Percentiles rank a stretch among this genome's conserved stretches.
These are phyloP conservation scores for Cyanoderma ruficeps DNA, from an alignment of 2,113 vertebrate species.

Conservation along the genomic window DNA sequence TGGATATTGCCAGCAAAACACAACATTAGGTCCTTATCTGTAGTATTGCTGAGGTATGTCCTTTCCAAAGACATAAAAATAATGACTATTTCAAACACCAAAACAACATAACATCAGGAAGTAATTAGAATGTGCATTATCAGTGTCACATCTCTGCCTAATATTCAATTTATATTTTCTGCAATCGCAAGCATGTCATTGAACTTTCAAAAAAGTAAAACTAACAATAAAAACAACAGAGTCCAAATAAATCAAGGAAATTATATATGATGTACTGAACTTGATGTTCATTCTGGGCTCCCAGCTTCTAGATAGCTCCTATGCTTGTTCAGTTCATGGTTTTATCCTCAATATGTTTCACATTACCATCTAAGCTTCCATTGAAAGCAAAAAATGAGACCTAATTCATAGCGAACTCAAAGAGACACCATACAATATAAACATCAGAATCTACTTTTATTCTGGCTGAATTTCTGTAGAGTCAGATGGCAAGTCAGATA, in stretches of 20 bases:
- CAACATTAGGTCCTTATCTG: not conserved
- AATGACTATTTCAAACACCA: not conserved
- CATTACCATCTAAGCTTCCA: not conserved
- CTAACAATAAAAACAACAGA: not conserved
- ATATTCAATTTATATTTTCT: not conserved
- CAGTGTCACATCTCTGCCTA: not conserved
- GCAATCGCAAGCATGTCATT: not conserved
- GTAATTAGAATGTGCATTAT: not conserved
- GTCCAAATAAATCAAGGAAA: not conserved
- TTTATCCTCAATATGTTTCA: constrained; percentile 5
- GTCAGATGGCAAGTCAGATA: constrained; percentile 7
- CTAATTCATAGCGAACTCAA: not conserved
- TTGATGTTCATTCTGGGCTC: not conserved
- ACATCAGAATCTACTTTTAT: not conserved
- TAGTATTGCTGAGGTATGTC: not conserved
- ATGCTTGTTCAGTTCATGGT: not conserved
- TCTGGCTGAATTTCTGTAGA: constrained; percentile 1
- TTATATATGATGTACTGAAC: not conserved
- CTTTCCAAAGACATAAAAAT: not conserved
- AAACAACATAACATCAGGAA: not conserved
- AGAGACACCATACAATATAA: not conserved
- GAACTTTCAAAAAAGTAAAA: not conserved
- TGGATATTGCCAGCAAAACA: not conserved
- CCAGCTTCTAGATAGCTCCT: not conserved
- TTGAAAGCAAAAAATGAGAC: not conserved